Conservation (phyloP, 2,797 vertebrate genomes). For the Graptemys geographica region DNA sequence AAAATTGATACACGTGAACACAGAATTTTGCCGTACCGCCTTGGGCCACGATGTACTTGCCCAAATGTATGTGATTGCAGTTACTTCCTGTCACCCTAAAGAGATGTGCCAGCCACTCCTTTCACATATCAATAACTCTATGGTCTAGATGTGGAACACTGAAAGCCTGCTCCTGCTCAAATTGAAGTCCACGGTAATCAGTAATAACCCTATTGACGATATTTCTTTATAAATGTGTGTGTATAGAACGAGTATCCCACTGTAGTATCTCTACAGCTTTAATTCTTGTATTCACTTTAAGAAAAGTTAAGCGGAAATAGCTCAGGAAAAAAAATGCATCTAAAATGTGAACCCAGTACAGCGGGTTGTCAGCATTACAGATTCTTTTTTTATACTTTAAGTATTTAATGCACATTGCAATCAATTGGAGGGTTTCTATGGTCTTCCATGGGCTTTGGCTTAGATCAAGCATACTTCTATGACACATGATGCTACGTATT, state of each 20-base stretch:
- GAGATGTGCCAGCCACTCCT: neutral
- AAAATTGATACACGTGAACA: rapidly evolving
- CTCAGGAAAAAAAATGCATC: neutral
- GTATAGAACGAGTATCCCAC: neutral
- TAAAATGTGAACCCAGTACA: neutral
- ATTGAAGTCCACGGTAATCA: neutral
- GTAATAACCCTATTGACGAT: neutral
- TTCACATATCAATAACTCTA: neutral
- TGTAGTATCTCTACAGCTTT: neutral
- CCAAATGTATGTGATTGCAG: neutral
- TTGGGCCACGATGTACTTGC: neutral
- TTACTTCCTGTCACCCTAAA: neutral
- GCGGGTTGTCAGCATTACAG: rapidly evolving
- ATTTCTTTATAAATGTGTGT: neutral
- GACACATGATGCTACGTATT: neutral
- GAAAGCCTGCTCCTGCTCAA: neutral
- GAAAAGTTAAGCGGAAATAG: slow-evolving; percentile 1
- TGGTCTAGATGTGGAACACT: neutral
- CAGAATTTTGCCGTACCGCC: neutral
- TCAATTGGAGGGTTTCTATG: neutral
- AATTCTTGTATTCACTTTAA: neutral
- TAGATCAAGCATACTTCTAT: neutral
- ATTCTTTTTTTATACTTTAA: neutral
- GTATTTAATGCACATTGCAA: neutral
- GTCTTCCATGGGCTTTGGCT: neutral